These are phyloP conservation scores for Theonella swinhoei DNA, from an alignment of 37 sponge, comb jelly and placozoan species.

Conservation along the genomic window DNA sequence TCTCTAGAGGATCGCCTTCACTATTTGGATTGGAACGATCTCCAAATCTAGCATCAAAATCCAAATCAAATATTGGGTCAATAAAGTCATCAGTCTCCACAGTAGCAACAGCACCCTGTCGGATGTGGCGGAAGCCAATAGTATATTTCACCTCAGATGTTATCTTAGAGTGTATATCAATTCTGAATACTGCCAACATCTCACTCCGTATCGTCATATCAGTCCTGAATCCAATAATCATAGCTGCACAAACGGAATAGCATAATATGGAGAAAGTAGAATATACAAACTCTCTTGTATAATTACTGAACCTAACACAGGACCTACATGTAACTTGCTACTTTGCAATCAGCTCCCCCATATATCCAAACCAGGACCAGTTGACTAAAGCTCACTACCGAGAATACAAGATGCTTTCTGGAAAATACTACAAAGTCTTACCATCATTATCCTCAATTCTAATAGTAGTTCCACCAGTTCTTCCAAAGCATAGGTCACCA, in stretches of 20 bases:
- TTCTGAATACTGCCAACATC: neutral
- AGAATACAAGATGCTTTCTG: no score
- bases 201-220: neutral
- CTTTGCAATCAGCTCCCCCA: neutral
- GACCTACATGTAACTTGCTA: no score
- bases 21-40: neutral
- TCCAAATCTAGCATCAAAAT: neutral
- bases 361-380: no score
- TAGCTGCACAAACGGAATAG: neutral
- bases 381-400: no score
- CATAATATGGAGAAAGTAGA: no score
- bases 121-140: neutral
- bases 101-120: neutral
- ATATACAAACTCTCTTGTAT: no score
- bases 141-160: neutral
- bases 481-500: neutral
- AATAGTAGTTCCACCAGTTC: neutral
- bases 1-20: neutral
- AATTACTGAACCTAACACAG: no score
- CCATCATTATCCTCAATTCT: neutral
- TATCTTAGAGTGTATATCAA: neutral
- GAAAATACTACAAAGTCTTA: neutral
- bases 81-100: neutral
- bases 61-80: neutral
- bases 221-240: neutral